Conservation (phyloP, 2,888 invertebrate genomes). For the Zaprionus obscuricornis region DNA sequence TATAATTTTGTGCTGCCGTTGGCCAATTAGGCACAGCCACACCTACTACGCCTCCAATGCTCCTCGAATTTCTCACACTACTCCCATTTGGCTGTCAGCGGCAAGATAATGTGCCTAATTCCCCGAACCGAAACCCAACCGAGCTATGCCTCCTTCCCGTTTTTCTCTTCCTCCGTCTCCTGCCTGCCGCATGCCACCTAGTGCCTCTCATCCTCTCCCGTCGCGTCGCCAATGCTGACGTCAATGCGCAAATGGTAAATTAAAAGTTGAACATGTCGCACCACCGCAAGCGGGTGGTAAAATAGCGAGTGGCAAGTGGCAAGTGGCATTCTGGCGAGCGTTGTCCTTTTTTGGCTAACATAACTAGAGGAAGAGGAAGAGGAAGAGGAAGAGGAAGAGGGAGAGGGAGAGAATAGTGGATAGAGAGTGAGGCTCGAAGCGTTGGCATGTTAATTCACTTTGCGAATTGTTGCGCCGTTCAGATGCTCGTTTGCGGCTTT, state of each 20-base stretch:
- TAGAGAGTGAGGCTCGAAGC: constrained; percentile 35
- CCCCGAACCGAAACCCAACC: constrained; percentile 19
- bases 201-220: neutral
- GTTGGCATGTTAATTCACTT: constrained; percentile 74
- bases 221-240: constrained; percentile 60
- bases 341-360: constrained; percentile 21
- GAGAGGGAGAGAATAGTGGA: constrained; percentile 12
- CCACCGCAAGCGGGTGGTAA: constrained; percentile 29
- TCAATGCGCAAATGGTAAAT: constrained; percentile 63
- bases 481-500: constrained; percentile 37
- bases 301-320: constrained; percentile 20
- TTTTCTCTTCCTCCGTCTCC: constrained; percentile 17
- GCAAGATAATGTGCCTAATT: constrained; percentile 60
- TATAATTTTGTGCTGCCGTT: constrained; percentile 76
- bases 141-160: no score
- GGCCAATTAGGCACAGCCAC: constrained; percentile 59
- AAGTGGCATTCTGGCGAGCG: constrained; percentile 9
- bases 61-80: neutral
- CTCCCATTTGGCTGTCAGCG: constrained; percentile 31
- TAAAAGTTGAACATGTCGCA: constrained; percentile 74
- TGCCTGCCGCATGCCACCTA: constrained; percentile 7
- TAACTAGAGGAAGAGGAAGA: neutral
- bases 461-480: constrained; percentile 69
- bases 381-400: neutral
- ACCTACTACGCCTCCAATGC: neutral